Base-by-base conservation (phyloP, 2,888 invertebrate species). In the Salpingus planirostris region DNA sequence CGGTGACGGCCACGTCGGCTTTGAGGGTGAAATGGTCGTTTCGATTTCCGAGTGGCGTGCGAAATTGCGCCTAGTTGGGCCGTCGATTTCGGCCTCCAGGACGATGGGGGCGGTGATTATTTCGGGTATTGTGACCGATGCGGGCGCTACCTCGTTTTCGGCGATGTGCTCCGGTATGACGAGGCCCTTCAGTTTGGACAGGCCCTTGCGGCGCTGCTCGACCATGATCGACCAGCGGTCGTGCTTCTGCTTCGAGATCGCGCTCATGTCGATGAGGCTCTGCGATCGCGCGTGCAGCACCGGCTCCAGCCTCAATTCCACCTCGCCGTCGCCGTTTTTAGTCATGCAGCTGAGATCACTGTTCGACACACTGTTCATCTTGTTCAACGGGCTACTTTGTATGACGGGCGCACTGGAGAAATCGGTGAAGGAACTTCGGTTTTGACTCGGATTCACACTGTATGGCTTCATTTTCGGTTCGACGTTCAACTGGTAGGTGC, bases 181-280 rank as follows among this genome's bases (percentile, higher is more conserved):
- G 49, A 91, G 66, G n/a, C 89, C 90, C 53, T 88, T 74, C 36
- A 91, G 64, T 62, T 89, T 90, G 2, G 87, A 85, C 64, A 88
- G 76, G 11, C 83, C 82, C 54, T 80, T 81, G 44, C 81, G 77
- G 33, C 89, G 72, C 58, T 88, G 86, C 61, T 89, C 89, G 47
- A 85, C 74, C 45, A 89, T 65, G 47, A 80, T 78, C 50, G 78
- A 81, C 52, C 86, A 70, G 39, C 81, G 66, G 38, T 68, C 68
- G 24, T 47, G 50, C 33, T 52, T 52, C 29, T 51, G 50, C 30
- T 54, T 50, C 7, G 50, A 47, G 21, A 48, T 44, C 27, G 50
- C 44, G 4, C 57, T 57, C 44, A 60, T 64, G 44, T 72, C 69
- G 27, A 70, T 62, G 34, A 69, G 54, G 42, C 69, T 70, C 51